Percentiles rank a stretch among this genome's conserved stretches.
These are phyloP conservation scores for Melanotaenia nigrans DNA, from an alignment of 2,797 vertebrate species.

Conservation along the genomic window DNA sequence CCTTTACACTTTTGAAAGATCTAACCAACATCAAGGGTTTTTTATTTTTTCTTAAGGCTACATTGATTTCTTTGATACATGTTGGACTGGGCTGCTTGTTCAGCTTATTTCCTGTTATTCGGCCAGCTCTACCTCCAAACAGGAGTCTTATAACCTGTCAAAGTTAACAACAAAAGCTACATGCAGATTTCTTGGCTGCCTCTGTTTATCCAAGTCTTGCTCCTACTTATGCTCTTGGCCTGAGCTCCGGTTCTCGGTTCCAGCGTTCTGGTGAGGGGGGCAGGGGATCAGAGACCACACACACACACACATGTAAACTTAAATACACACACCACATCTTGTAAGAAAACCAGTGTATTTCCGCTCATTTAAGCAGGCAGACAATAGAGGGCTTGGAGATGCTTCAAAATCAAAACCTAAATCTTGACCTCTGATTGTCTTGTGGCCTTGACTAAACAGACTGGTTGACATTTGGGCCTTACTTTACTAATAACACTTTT, in stretches of 20 bases:
- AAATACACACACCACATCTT: slow-evolving; percentile 42
- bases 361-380: slow-evolving; percentile 45
- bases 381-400: slow-evolving; percentile 18
- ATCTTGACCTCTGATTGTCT: slow-evolving; percentile 31
- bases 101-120: slow-evolving; percentile 52
- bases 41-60: slow-evolving; percentile 2
- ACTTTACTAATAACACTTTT: not conserved
- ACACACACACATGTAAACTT: slow-evolving; percentile 47
- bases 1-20: slow-evolving; percentile 44
- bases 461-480: slow-evolving; percentile 1
- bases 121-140: slow-evolving; percentile 23
- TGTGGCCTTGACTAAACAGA: slow-evolving; percentile 12
- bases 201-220: slow-evolving; percentile 53
- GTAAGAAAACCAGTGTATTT: slow-evolving; percentile 58
- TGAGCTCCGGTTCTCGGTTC: slow-evolving; percentile 52
- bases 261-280: slow-evolving; percentile 60
- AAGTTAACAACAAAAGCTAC: slow-evolving; percentile 60
- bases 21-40: slow-evolving; percentile 36
- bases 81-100: slow-evolving; percentile 22
- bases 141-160: slow-evolving; percentile 44
- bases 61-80: slow-evolving; percentile 41
- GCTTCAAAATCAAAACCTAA: slow-evolving; percentile 12
- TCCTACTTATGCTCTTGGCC: slow-evolving; percentile 61
- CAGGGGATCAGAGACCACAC: slow-evolving; percentile 73
- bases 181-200: slow-evolving; percentile 60